phyloP scores from a whole-genome alignment of 2,888 invertebrate species.

The Ditula angustiorana region DNA sequence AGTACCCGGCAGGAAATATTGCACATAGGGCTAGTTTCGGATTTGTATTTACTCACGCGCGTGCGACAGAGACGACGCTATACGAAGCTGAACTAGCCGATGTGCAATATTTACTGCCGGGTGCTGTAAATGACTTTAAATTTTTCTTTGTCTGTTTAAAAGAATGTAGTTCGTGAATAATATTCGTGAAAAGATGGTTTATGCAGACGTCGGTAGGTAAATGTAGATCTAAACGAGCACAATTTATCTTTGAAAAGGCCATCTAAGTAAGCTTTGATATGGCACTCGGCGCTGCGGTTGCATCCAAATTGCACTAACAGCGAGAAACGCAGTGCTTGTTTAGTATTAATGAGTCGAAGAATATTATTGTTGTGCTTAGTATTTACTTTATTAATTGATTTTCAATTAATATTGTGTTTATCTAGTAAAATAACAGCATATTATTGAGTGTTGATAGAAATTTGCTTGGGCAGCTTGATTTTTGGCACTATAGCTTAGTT shows the following conservation, averaged over 20 bases:
- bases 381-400: neutral
- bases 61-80: too few species aligned
- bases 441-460: too few species aligned
- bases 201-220: neutral
- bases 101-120: too few species aligned
- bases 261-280: conserved; percentile 24
- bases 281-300: conserved; percentile 4
- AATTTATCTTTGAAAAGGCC: conserved; percentile 11
- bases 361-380: neutral
- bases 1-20: too few species aligned
- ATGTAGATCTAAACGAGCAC: conserved; percentile 3
- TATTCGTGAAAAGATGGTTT: neutral
- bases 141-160: too few species aligned
- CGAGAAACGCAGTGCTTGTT: neutral
- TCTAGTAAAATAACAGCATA: neutral
- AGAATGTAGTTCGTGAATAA: too few species aligned
- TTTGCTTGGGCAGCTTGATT: too few species aligned
- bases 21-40: too few species aligned
- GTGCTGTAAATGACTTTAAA: too few species aligned
- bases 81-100: too few species aligned
- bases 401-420: neutral
- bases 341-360: neutral
- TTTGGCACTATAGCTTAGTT: too few species aligned
- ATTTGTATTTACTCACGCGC: too few species aligned
- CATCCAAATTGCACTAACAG: conserved; percentile 8